These are phyloP conservation scores for Pristionchus arcanus DNA, from an alignment of 2,888 invertebrate species.

Conservation along the genomic window DNA sequence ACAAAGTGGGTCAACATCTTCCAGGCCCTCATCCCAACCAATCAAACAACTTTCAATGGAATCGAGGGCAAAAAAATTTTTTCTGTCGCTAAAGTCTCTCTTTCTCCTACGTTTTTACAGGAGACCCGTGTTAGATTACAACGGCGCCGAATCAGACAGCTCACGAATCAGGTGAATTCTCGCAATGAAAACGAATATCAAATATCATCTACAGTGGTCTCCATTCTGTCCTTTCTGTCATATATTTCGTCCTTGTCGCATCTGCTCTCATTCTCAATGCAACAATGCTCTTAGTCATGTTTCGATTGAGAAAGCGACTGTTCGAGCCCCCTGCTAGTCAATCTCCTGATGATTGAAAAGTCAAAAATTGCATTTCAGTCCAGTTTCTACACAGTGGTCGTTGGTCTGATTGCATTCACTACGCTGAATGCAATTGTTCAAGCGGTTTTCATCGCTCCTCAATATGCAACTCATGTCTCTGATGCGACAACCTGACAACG, in stretches of 20 bases:
- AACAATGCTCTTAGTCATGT: background rate
- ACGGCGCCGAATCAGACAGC: too few relatives aligned
- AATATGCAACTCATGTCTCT: background rate
- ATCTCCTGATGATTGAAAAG: background rate
- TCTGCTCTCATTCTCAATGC: background rate
- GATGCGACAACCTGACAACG: background rate
- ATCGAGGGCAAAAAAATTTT: too few relatives aligned
- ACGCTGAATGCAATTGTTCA: constrained; percentile 4
- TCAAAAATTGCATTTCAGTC: background rate
- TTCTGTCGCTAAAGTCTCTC: too few relatives aligned
- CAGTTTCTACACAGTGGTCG: background rate
- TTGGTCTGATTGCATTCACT: background rate
- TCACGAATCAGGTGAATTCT: too few relatives aligned
- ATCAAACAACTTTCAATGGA: too few relatives aligned
- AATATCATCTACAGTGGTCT: background rate
- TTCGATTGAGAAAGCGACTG: background rate
- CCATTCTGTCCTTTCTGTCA: background rate
- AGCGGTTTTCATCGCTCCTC: background rate
- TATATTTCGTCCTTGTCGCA: background rate
- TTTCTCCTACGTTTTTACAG: too few relatives aligned
- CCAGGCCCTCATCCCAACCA: too few relatives aligned
- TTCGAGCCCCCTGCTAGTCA: background rate
- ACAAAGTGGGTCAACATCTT: too few relatives aligned
- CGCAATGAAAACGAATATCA: background rate
- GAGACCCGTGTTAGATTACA: too few relatives aligned